Evolutionary conservation across 2,888 invertebrate genomes (phyloP).

Genomic region (Oeneis ivallda): DNA sequence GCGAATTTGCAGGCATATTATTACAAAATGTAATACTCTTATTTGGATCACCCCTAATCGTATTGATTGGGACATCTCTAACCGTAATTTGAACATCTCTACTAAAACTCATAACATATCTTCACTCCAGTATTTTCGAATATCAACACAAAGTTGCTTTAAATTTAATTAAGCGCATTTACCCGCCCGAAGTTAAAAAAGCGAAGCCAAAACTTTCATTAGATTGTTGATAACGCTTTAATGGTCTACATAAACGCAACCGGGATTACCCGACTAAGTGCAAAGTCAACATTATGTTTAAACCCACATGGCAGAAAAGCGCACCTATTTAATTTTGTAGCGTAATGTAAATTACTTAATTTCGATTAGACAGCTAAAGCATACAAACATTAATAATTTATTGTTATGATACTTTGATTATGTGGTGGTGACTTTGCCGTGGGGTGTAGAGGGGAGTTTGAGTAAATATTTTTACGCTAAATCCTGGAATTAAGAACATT

Average conservation of each 20-base stretch:
- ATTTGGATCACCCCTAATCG: too few relatives aligned
- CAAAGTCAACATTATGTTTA: constrained; percentile 40
- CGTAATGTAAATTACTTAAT: constrained; percentile 73
- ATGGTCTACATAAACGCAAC: constrained; percentile 61
- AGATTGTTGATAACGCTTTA: constrained; percentile 49
- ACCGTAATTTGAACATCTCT: not conserved
- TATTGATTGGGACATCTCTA: too few relatives aligned
- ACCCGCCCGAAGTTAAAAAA: constrained; percentile 30
- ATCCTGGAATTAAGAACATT: not conserved
- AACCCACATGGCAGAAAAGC: constrained; percentile 18
- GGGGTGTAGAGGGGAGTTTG: not conserved
- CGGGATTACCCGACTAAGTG: constrained; percentile 41
- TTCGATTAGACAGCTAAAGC: constrained; percentile 63
- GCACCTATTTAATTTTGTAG: constrained; percentile 51
- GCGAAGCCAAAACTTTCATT: constrained; percentile 42
- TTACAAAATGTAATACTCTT: too few relatives aligned
- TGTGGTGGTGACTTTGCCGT: constrained; percentile 4
- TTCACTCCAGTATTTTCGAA: too few relatives aligned
- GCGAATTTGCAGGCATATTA: too few relatives aligned
- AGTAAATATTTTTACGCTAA: not conserved
- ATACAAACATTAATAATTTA: constrained; percentile 66
- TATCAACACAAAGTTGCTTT: constrained; percentile 35
- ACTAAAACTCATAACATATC: too few relatives aligned
- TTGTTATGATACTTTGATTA: constrained; percentile 54
- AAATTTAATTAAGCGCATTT: constrained; percentile 39